phyloP scores from a whole-genome alignment of 2,888 invertebrate species.

The Adelphocoris suturalis region DNA sequence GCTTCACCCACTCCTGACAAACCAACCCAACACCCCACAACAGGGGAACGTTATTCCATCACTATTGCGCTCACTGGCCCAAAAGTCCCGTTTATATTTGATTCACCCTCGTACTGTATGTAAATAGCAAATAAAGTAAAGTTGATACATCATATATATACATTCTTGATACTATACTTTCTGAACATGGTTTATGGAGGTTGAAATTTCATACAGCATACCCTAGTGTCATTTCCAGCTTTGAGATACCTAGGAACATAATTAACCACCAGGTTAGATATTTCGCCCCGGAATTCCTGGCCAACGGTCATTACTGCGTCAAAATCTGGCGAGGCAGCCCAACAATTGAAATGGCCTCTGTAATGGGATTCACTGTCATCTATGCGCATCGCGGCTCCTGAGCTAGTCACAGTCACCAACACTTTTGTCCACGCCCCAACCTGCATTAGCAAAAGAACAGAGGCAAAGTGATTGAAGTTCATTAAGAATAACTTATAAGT shows the following conservation, averaged over 20 bases:
- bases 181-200: no score
- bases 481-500: no score
- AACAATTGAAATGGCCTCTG: constrained; percentile 77
- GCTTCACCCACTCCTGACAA: no score
- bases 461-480: no score
- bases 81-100: no score
- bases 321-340: constrained; percentile 79
- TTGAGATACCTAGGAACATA: constrained; percentile 77
- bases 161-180: no score
- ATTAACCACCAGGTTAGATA: constrained; percentile 80
- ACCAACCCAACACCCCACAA: no score
- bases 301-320: constrained; percentile 79
- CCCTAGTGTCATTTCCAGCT: constrained; percentile 27
- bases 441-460: constrained; percentile 30
- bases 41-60: no score
- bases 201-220: not conserved
- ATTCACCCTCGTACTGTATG: no score
- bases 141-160: no score
- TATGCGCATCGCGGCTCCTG: constrained; percentile 79
- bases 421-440: constrained; percentile 79
- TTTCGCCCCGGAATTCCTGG: constrained; percentile 80
- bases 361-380: constrained; percentile 78
- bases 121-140: no score
- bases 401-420: constrained; percentile 79
- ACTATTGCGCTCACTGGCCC: no score